Base-by-base conservation (phyloP, 2,113 vertebrate genomes). In the Sisor rabdophorus region DNA sequence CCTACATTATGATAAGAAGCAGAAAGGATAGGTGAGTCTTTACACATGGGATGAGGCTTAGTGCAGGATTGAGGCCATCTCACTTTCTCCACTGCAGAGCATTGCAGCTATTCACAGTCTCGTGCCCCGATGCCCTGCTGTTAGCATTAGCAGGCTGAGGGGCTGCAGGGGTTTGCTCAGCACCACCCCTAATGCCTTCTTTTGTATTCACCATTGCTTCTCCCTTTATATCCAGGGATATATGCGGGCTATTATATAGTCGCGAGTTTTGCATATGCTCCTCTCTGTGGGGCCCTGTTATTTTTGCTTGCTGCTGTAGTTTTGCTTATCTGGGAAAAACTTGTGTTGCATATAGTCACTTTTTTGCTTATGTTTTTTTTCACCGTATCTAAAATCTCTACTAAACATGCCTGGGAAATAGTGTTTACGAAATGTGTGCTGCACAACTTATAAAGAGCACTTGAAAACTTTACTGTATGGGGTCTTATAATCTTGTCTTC, bases 1-100 rank as follows among this genome's bases (percentile, higher is more conserved):
- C 87, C 87, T 90, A 91, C 90, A 91, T 93, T 91, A 91, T 88
- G 90, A 92, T 92, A 90, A 92, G 92, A 86, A 87, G 87, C 88
- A 80, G 78, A 86, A 88, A 89, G 89, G 87, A 87, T 87, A 85
- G 83, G 91, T 93, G 87, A 87, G 81, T 79, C 80, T 80, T 82
- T 76, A 63, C 88, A 87, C 86, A 84, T 85, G 86, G 87, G 85
- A 82, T 82, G 78, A 64, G 88, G 84, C 84, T 90, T 92, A 89
- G 82, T 79, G 48, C 76, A 54, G 85, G 86, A 87, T 88, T 84
- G 78, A 80, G 59, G 48, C 15, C 22, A 28, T 44, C 69, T 61
- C 61, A 59, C 73, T 67, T 75, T 79, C 74, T 82, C 81, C 30
- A 59, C 32, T 55, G 69, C 26, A 71, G 77, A 65, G 74, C 70